phyloP scores from a whole-genome alignment of 2,113 vertebrate genomes.

The Nothoprocta pentlandii region DNA sequence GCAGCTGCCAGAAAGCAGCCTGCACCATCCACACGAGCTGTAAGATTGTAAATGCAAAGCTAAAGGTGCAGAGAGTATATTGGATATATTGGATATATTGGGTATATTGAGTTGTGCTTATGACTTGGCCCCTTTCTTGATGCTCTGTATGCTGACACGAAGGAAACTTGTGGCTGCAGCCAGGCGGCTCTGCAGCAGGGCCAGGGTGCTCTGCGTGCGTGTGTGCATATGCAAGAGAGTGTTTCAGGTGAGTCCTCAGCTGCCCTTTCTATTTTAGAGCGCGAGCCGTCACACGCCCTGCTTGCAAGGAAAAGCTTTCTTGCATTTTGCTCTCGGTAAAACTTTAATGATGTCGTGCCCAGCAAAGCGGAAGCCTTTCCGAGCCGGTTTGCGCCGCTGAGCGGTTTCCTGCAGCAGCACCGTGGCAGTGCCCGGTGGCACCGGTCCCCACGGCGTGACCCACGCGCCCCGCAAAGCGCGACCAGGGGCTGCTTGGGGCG shows the following conservation, averaged over 20 bases:
- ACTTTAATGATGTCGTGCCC: conserved; percentile 5
- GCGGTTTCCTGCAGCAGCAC: neutral
- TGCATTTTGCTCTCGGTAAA: neutral
- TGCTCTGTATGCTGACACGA: neutral
- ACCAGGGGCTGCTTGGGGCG: too few relatives aligned
- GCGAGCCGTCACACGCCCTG: fast-evolving
- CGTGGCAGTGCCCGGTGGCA: neutral
- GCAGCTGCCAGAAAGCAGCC: too few relatives aligned
- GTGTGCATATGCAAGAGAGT: neutral
- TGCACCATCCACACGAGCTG: too few relatives aligned
- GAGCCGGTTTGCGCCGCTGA: fast-evolving
- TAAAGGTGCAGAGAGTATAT: neutral
- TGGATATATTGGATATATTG: too few relatives aligned
- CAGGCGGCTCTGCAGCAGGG: fast-evolving
- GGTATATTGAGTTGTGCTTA: neutral
- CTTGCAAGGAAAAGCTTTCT: neutral
- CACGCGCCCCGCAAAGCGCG: too few relatives aligned
- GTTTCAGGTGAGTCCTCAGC: conserved; percentile 6
- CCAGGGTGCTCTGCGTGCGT: too few relatives aligned
- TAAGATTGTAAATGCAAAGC: neutral
- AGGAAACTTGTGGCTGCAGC: neutral
- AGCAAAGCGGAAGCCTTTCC: conserved; percentile 17
- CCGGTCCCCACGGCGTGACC: too few relatives aligned
- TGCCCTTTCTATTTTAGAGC: conserved; percentile 23
- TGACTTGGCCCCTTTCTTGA: fast-evolving